Evolutionary conservation across 1,140 invertebrate genomes (phyloP), one percentile per base, ranked within the genome.

Genomic region (Doryteuthis pealeii): DNA sequence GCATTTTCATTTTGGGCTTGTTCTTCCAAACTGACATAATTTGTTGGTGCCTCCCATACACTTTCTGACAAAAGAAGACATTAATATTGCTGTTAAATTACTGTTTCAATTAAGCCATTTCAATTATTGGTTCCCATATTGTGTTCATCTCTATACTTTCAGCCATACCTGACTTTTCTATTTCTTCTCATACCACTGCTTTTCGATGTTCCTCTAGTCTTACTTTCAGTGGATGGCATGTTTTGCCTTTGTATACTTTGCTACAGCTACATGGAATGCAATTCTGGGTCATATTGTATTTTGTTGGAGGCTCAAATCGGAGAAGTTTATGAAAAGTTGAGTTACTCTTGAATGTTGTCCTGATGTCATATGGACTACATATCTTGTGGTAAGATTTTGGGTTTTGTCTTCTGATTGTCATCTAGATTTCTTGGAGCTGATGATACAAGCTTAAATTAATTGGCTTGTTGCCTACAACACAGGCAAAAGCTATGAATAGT

Each of bases 41-140:
- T 75, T 2, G 81, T 78, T 33, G 87, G 87, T 15, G 80, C 75
- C 33, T 84, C 85, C 87, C 87, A 88, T 26, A 78, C 74, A 40
- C 85, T 82, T 70, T 84, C 87, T 86, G 68, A 78, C 76, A 73
- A 22, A 33, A 33, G 14, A 71, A 66, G 72, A 45, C 14, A 33
- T 32, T 22, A 26, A n/a, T 28, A 22, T 4, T 26, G 26, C 4
- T 72, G 30, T 71, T 14, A 28, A 54, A 32, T 58, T 32, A n/a
- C 45, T 18, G 45, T 54, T 22, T 14, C 28, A 12, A 35, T 22
- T 31, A n/a, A 49, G 18, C 40, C 0, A 67, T 30, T 22, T 33
- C 32, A 31, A n/a, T n/a, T n/a, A n/a, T n/a, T n/a, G n/a, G n/a
- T n/a, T n/a, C n/a, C n/a, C n/a, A n/a, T n/a, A n/a, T n/a, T n/a